Evolutionary conservation across 2,797 vertebrate genomes (phyloP).

Genomic region (Propithecus deckenii): DNA sequence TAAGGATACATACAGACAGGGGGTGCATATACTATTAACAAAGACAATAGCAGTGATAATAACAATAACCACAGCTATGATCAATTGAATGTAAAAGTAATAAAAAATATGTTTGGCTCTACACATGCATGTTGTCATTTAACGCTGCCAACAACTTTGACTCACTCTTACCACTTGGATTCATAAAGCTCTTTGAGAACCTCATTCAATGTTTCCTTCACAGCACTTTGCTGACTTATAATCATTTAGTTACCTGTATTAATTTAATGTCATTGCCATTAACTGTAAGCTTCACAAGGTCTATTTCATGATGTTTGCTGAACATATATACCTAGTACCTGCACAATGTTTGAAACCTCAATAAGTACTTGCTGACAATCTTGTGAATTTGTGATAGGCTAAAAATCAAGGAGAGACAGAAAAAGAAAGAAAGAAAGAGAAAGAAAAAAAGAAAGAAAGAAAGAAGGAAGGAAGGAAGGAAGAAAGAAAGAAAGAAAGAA

Average conservation of each 20-base stretch:
- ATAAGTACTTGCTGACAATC: background rate
- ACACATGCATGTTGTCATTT: background rate
- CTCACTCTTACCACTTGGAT: background rate
- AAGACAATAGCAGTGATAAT: background rate
- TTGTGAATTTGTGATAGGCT: background rate
- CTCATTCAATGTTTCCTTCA: background rate
- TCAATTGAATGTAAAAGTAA: background rate
- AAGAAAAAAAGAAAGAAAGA: too few relatives aligned
- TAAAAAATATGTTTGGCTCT: background rate
- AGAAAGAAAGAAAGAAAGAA: too few relatives aligned
- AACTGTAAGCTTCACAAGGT: background rate
- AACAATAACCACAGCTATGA: background rate
- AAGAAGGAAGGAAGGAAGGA: background rate
- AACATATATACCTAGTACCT: background rate
- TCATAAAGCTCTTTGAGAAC: background rate
- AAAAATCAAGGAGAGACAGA: background rate
- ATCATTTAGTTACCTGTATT: background rate
- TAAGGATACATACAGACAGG: background rate
- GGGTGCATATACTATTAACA: background rate
- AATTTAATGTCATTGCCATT: background rate
- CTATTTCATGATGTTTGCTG: background rate
- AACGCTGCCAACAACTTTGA: background rate
- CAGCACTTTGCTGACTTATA: background rate
- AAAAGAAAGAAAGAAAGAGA: background rate
- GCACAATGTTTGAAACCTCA: background rate